Conservation (phyloP, 2,888 invertebrate species). For the Chymomyza amoena region DNA sequence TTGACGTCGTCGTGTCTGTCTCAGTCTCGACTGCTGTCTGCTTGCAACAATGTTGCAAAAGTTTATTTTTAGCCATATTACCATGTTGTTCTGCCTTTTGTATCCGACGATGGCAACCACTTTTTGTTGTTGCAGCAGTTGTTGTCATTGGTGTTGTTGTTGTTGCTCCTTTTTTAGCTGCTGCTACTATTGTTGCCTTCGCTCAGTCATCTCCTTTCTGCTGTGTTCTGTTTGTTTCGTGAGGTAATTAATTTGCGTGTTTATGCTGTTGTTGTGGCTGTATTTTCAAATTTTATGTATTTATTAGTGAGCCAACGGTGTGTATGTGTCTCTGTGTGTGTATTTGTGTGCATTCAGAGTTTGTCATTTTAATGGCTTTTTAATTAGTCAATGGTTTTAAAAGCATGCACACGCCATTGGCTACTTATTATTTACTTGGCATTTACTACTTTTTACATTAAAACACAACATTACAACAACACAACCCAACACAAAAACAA, state of each 20-base stretch:
- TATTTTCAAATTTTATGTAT: constrained; percentile 56
- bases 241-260: constrained; percentile 64
- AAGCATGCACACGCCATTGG: not conserved
- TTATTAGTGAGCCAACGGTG: constrained; percentile 50
- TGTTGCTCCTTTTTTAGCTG: not conserved
- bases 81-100: constrained; percentile 55
- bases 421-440: not conserved
- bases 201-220: not conserved
- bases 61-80: constrained; percentile 69
- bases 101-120: not conserved
- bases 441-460: not conserved
- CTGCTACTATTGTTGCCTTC: constrained; percentile 7
- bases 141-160: not conserved
- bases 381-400: constrained; percentile 60
- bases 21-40: constrained; percentile 33
- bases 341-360: constrained; percentile 25
- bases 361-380: constrained; percentile 65
- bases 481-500: not conserved
- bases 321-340: not conserved
- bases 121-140: not conserved
- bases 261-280: constrained; percentile 1
- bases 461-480: too few species aligned
- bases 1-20: not conserved
- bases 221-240: constrained; percentile 39
- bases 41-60: constrained; percentile 67